Conservation (phyloP, 2,888 invertebrate species). For the Aricia artaxerxes region DNA sequence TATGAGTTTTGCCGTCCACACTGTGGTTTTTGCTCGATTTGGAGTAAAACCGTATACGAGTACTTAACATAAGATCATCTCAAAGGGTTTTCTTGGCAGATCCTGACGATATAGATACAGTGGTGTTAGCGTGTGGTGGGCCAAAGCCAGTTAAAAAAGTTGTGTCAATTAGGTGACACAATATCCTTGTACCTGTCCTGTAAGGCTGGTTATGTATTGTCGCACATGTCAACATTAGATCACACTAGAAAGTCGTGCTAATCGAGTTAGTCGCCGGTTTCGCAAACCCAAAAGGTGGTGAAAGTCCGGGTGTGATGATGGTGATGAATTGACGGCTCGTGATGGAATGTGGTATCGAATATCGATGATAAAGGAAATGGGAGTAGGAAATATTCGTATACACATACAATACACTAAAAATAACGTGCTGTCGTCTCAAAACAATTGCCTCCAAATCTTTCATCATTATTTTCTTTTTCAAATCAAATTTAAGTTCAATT, state of each 20-base stretch:
- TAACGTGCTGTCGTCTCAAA: no score
- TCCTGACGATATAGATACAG: no score
- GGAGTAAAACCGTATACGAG: no score
- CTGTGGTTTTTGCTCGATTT: no score
- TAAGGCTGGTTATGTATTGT: not conserved
- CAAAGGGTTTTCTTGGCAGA: no score
- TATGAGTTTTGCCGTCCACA: no score
- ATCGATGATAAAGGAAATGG: not conserved
- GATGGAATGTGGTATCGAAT: not conserved
- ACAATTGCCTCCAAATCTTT: no score
- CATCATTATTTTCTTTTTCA: no score
- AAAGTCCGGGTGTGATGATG: slow-evolving; percentile 49
- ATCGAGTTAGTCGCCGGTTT: slow-evolving; percentile 53
- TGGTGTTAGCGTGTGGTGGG: no score
- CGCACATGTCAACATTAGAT: slow-evolving; percentile 14
- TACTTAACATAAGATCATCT: no score
- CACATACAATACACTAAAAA: no score
- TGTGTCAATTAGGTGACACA: not conserved
- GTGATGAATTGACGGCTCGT: slow-evolving; percentile 22
- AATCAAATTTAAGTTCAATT: no score
- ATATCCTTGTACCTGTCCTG: not conserved
- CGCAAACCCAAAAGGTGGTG: slow-evolving; percentile 64
- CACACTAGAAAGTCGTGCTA: slow-evolving; percentile 23
- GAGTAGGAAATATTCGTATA: not conserved
- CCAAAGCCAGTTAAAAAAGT: not conserved